These are phyloP conservation scores for Chrysochloris asiatica DNA, from an alignment of 2,113 vertebrate species.

Conservation along the genomic window DNA sequence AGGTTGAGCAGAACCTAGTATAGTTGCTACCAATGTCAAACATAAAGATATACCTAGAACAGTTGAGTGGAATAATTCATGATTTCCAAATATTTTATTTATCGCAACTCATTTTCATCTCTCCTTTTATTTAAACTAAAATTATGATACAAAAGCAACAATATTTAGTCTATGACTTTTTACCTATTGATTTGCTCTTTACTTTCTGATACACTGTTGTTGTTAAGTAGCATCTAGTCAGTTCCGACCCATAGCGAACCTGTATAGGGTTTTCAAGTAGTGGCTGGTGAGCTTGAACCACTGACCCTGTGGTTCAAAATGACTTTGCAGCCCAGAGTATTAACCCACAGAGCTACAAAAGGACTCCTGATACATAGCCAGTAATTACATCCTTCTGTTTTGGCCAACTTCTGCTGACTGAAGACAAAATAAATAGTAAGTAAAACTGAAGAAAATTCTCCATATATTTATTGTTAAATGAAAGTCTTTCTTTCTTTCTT, in stretches of 20 bases:
- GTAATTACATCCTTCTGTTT: conserved; percentile 32
- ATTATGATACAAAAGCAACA: conserved; percentile 33
- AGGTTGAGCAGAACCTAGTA: conserved; percentile 22
- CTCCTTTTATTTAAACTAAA: conserved; percentile 46
- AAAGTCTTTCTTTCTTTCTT: no score
- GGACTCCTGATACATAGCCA: conserved; percentile 1
- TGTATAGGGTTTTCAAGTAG: no score
- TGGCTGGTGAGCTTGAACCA: no score
- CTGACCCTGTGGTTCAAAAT: no score
- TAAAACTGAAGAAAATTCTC: neutral
- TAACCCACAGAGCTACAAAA: no score
- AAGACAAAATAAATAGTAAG: conserved; percentile 35
- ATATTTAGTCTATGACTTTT: neutral
- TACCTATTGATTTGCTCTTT: neutral
- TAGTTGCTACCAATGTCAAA: neutral
- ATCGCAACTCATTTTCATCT: conserved; percentile 41
- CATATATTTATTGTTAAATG: neutral
- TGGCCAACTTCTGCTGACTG: conserved; percentile 30
- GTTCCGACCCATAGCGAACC: no score
- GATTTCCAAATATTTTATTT: conserved; percentile 40
- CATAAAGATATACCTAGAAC: neutral
- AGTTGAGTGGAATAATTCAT: conserved; percentile 2
- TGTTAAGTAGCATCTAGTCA: no score
- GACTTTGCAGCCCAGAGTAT: no score
- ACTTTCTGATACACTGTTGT: conserved; percentile 13